Conservation (phyloP, 2,797 vertebrate species). For the Huso huso region DNA sequence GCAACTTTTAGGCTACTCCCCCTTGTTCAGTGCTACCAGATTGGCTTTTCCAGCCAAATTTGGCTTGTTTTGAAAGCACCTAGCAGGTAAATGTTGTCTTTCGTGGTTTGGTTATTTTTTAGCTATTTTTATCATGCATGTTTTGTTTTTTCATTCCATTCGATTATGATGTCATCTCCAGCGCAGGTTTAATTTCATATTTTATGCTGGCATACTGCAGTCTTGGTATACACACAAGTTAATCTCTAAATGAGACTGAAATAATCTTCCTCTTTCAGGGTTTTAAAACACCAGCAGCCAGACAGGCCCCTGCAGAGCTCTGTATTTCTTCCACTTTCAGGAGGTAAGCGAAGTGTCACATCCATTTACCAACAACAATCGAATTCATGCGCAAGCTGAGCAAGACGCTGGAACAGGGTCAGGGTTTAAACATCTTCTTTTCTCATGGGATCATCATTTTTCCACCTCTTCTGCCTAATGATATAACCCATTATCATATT, state of each 20-base stretch:
- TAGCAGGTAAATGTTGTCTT: too few relatives aligned
- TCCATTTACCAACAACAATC: neutral
- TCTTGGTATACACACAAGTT: too few relatives aligned
- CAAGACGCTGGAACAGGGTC: neutral
- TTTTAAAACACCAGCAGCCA: conserved; percentile 25
- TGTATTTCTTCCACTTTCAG: conserved; percentile 36
- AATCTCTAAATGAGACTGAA: neutral
- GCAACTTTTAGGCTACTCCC: too few relatives aligned
- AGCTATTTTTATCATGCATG: too few relatives aligned
- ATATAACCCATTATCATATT: neutral
- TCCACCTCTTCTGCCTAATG: neutral
- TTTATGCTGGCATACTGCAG: too few relatives aligned
- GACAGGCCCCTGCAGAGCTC: conserved; percentile 38
- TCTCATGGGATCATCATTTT: neutral
- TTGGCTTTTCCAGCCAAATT: too few relatives aligned
- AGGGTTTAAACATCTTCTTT: neutral
- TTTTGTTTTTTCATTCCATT: too few relatives aligned
- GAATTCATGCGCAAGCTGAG: neutral
- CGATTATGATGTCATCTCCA: too few relatives aligned
- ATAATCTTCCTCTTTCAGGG: neutral
- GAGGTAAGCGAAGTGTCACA: conserved; percentile 9
- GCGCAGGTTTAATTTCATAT: too few relatives aligned
- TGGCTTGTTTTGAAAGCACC: too few relatives aligned
- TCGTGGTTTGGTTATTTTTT: too few relatives aligned
- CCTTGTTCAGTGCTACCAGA: too few relatives aligned